These are phyloP conservation scores for Scelioninae gen. 1 DNA, from an alignment of 2,888 invertebrate genomes.

Conservation along the genomic window DNA sequence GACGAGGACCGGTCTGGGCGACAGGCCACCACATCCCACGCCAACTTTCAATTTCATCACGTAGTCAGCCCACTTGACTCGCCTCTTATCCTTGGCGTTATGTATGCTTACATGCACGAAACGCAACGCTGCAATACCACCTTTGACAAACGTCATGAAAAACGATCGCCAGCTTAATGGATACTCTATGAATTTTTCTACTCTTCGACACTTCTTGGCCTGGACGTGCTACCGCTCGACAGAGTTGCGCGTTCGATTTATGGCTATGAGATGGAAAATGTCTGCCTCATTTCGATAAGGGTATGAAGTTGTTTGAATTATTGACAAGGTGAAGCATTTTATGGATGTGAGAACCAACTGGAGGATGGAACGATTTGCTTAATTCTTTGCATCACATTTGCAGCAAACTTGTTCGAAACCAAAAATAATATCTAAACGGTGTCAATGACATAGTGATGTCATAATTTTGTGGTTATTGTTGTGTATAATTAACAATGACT, in stretches of 20 bases:
- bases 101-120: conserved; percentile 33
- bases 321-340: conserved; percentile 10
- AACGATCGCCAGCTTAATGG: conserved; percentile 23
- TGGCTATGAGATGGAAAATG: conserved; percentile 17
- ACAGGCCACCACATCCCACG: conserved; percentile 56
- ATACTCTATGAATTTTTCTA: conserved; percentile 32
- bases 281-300: conserved; percentile 24
- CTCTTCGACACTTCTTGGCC: conserved; percentile 24
- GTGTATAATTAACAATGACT: too few species aligned
- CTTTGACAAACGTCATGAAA: conserved; percentile 55
- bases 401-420: too few species aligned
- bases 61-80: conserved; percentile 61
- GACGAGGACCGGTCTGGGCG: conserved; percentile 54
- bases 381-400: too few species aligned
- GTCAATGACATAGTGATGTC: too few species aligned
- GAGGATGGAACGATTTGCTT: neutral
- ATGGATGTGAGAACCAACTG: neutral
- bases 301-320: conserved; percentile 38
- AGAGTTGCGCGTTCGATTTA: conserved; percentile 16
- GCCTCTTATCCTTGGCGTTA: conserved; percentile 58
- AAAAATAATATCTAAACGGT: too few species aligned
- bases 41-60: conserved; percentile 68
- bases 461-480: too few species aligned
- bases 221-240: conserved; percentile 19
- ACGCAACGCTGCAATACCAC: conserved; percentile 30